Conservation (phyloP, 2,888 invertebrate genomes). For the Tenthredo scrophulariae region DNA sequence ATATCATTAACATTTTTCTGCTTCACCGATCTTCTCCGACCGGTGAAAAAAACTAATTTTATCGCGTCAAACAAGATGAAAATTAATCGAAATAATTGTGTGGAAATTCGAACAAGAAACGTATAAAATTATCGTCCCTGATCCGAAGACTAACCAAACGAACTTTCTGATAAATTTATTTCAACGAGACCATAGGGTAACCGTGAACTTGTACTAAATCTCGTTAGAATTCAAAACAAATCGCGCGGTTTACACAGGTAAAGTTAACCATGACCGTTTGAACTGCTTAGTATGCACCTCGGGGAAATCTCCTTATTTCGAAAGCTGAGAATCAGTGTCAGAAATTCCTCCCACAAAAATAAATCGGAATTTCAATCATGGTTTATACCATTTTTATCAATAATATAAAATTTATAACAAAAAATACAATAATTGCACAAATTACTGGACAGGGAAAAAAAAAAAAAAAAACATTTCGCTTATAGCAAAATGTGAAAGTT, state of each 20-base stretch:
- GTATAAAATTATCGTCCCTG: background rate
- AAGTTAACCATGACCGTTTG: constrained; percentile 49
- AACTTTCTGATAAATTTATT: background rate
- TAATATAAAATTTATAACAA: background rate
- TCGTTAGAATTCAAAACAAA: constrained; percentile 34
- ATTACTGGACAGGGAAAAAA: no score
- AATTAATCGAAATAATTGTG: background rate
- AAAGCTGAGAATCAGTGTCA: constrained; percentile 27
- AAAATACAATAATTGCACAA: background rate
- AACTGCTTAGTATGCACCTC: constrained; percentile 37
- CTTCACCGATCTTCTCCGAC: background rate
- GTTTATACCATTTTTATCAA: background rate
- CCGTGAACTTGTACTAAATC: constrained; percentile 49
- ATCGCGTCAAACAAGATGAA: background rate
- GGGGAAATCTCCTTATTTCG: constrained; percentile 49
- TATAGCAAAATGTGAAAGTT: constrained; percentile 34
- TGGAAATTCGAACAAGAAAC: background rate
- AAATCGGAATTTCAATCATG: background rate
- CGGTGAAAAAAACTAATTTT: background rate
- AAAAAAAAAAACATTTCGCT: background rate
- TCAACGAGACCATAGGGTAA: background rate
- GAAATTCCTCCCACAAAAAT: background rate
- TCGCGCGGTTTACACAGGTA: background rate
- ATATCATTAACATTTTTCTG: background rate
- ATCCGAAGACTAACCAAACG: background rate